Evolutionary conservation across 2,797 vertebrate genomes (phyloP).

Genomic region (Lycodopsis pacificus): DNA sequence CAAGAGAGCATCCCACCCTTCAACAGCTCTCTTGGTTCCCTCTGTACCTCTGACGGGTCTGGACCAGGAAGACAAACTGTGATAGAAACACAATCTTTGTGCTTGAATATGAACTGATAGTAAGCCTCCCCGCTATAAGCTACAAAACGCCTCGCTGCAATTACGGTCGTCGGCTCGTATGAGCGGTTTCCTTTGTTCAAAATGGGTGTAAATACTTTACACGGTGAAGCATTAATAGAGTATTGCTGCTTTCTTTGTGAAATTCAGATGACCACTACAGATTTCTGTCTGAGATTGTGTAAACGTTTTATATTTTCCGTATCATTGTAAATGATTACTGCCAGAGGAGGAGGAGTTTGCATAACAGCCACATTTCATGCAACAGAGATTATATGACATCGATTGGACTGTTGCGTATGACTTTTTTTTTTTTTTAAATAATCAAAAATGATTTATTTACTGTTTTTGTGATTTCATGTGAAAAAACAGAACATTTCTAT

Average conservation of each 20-base stretch:
- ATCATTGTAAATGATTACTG: constrained; percentile 22
- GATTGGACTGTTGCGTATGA: constrained; percentile 15
- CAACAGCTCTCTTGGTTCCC: neutral
- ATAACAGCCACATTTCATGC: constrained; percentile 23
- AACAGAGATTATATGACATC: constrained; percentile 37
- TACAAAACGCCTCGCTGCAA: constrained; percentile 48
- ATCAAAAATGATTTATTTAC: constrained; percentile 20
- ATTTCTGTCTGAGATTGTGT: constrained; percentile 26
- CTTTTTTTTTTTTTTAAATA: too few relatives aligned
- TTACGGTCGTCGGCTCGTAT: constrained; percentile 21
- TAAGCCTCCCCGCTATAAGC: constrained; percentile 40
- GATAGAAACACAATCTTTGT: constrained; percentile 11
- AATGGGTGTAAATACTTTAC: constrained; percentile 59
- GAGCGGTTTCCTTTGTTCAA: constrained; percentile 27
- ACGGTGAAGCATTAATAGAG: constrained; percentile 35
- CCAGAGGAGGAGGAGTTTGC: constrained; percentile 27
- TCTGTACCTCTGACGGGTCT: constrained; percentile 17
- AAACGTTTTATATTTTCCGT: constrained; percentile 36
- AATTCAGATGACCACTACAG: constrained; percentile 63
- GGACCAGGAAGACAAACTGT: constrained; percentile 49
- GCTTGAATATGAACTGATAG: constrained; percentile 33
- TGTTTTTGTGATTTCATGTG: constrained; percentile 35
- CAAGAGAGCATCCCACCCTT: neutral
- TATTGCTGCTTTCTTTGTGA: constrained; percentile 51
- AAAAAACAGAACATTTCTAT: constrained; percentile 18